phyloP scores from a whole-genome alignment of 2,888 invertebrate genomes.

The Dryobotodes eremita region DNA sequence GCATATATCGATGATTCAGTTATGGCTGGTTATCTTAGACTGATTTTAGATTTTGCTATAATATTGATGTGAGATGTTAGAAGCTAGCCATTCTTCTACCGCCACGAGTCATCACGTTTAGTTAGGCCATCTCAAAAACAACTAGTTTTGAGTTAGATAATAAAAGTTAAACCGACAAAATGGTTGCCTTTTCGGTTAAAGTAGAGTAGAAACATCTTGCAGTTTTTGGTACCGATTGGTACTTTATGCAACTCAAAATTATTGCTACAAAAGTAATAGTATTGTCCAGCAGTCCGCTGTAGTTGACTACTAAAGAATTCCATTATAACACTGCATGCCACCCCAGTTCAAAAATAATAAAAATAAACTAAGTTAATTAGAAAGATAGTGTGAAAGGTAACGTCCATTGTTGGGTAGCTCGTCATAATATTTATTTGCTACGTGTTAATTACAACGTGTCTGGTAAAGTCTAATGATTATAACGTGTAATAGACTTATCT shows the following conservation, averaged over 20 bases:
- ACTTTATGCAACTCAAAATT: constrained; percentile 30
- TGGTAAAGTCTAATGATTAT: constrained; percentile 12
- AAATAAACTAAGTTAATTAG: constrained; percentile 54
- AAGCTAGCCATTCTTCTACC: not conserved
- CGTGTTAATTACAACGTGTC: constrained; percentile 23
- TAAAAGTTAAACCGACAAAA: not conserved
- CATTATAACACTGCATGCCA: constrained; percentile 52
- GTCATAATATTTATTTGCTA: constrained; percentile 42
- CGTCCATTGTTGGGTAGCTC: constrained; percentile 31
- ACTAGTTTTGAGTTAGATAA: not conserved
- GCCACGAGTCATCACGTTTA: not conserved
- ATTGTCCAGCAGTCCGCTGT: constrained; percentile 15
- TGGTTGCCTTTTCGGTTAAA: not conserved
- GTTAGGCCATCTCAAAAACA: not conserved
- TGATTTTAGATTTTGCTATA: constrained; percentile 1
- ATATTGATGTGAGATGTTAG: not conserved
- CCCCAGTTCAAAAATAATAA: constrained; percentile 25
- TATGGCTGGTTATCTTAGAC: not conserved
- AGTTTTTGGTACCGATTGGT: constrained; percentile 36
- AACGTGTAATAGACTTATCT: constrained; percentile 15
- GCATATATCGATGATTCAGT: not conserved
- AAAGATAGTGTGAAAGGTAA: constrained; percentile 38
- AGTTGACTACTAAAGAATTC: constrained; percentile 55
- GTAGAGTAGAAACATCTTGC: constrained; percentile 16
- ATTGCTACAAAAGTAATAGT: constrained; percentile 26